These are phyloP conservation scores for Tachina grossa DNA, from an alignment of 2,888 invertebrate species.

Conservation along the genomic window DNA sequence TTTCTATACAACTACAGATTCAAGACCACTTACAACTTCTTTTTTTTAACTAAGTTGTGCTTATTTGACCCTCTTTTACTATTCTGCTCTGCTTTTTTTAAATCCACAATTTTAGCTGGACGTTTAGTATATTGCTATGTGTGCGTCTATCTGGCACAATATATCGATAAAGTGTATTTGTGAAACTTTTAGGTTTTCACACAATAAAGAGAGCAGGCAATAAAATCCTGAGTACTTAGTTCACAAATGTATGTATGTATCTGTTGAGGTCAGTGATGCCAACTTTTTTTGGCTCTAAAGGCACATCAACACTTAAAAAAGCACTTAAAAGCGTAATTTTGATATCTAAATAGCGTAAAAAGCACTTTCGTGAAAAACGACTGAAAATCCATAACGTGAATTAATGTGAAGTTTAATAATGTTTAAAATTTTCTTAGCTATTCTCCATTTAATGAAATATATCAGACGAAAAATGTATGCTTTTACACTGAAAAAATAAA, in stretches of 20 bases:
- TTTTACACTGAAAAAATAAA: too few relatives aligned
- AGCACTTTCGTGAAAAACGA: too few relatives aligned
- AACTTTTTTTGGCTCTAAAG: too few relatives aligned
- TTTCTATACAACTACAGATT: slow-evolving; percentile 37
- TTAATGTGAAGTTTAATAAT: too few relatives aligned
- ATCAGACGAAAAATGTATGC: too few relatives aligned
- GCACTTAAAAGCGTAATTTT: too few relatives aligned
- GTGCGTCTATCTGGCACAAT: slow-evolving; percentile 21
- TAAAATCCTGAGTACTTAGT: slow-evolving; percentile 61
- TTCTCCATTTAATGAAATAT: too few relatives aligned
- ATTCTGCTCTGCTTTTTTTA: slow-evolving; percentile 12
- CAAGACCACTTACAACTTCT: slow-evolving; percentile 67
- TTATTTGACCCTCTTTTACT: slow-evolving; percentile 65
- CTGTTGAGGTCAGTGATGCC: too few relatives aligned
- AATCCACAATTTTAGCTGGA: slow-evolving; percentile 21
- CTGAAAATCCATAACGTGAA: too few relatives aligned
- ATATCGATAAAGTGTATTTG: slow-evolving; percentile 62
- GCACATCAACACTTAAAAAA: too few relatives aligned
- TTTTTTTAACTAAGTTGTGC: slow-evolving; percentile 58
- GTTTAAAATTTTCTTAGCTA: too few relatives aligned
- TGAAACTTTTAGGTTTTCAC: slow-evolving; percentile 64
- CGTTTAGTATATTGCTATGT: slow-evolving; percentile 6
- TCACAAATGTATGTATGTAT: slow-evolving; percentile 10
- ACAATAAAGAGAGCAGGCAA: slow-evolving; percentile 63
- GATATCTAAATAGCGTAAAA: too few relatives aligned